Evolutionary conservation across 2,888 invertebrate genomes (phyloP).

Genomic region (Herminia tarsipennalis): DNA sequence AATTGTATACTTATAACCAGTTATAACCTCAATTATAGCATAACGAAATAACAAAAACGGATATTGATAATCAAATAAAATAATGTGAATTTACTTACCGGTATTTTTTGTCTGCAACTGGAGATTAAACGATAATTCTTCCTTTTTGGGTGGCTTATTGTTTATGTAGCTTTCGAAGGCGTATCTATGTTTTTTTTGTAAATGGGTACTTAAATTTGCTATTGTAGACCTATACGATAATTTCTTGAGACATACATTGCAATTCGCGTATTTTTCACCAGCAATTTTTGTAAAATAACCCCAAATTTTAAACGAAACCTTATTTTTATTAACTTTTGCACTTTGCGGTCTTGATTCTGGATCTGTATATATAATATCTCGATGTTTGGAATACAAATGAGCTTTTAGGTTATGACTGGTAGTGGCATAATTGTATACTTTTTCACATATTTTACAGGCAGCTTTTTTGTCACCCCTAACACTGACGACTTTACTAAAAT

Average conservation of each 20-base stretch:
- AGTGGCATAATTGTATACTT: background rate
- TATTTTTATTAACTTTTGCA: background rate
- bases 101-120: background rate
- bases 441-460: slow-evolving; percentile 1
- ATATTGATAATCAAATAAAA: background rate
- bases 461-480: background rate
- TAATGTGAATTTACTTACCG: background rate
- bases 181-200: background rate
- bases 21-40: too few relatives aligned
- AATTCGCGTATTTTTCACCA: background rate
- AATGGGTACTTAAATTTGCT: background rate
- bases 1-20: too few relatives aligned
- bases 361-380: background rate
- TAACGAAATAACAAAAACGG: too few relatives aligned
- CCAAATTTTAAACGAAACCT: background rate
- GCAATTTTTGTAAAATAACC: slow-evolving; percentile 1
- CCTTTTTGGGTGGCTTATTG: background rate
- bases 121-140: background rate
- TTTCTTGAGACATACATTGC: slow-evolving; percentile 1
- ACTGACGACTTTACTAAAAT: background rate
- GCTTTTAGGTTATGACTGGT: slow-evolving; percentile 3
- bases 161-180: background rate
- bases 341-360: background rate
- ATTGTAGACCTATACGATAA: background rate
- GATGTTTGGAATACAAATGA: slow-evolving; percentile 3